Conservation (phyloP, 2,113 vertebrate genomes). For the Heloderma charlesbogerti region DNA sequence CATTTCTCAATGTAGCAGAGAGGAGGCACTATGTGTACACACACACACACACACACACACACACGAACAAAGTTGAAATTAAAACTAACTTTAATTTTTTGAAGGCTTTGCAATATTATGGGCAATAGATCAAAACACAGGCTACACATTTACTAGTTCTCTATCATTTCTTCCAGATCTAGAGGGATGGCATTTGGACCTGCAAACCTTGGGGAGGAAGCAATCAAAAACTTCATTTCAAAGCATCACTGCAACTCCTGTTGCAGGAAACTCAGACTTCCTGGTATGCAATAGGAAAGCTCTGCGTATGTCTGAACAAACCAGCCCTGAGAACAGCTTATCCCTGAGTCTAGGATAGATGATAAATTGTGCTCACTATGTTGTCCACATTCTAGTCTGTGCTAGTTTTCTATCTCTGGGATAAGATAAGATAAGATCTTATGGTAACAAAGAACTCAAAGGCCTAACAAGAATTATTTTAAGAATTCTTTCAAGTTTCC, state of each 20-base stretch:
- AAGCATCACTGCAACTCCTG: slow-evolving; percentile 92
- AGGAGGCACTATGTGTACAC: no score
- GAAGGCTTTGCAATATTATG: not conserved
- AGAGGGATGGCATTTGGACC: slow-evolving; percentile 93
- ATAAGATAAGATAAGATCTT: slow-evolving; percentile 24
- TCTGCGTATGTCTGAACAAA: slow-evolving; percentile 51
- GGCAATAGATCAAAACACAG: not conserved
- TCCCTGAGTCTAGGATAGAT: slow-evolving; percentile 26
- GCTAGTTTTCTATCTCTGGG: slow-evolving; percentile 40
- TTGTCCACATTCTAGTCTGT: slow-evolving; percentile 57
- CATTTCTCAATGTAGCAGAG: not conserved
- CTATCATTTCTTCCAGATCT: slow-evolving; percentile 76
- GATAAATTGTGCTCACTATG: slow-evolving; percentile 52
- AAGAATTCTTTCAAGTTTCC: slow-evolving; percentile 22
- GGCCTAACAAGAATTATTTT: slow-evolving; percentile 59
- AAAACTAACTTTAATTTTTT: slow-evolving; percentile 37
- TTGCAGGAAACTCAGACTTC: slow-evolving; percentile 88
- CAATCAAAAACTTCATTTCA: slow-evolving; percentile 89
- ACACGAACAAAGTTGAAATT: no score
- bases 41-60: no score
- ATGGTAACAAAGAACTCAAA: slow-evolving; percentile 50
- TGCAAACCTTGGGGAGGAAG: slow-evolving; percentile 89
- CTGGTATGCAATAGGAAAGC: slow-evolving; percentile 78
- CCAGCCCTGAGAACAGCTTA: slow-evolving; percentile 40
- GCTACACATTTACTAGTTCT: slow-evolving; percentile 53